A percentile compares a stretch with the other conserved stretches of the same genome.
phyloP scores from a whole-genome alignment of 2,888 invertebrate species.

The Alsophila aescularia region DNA sequence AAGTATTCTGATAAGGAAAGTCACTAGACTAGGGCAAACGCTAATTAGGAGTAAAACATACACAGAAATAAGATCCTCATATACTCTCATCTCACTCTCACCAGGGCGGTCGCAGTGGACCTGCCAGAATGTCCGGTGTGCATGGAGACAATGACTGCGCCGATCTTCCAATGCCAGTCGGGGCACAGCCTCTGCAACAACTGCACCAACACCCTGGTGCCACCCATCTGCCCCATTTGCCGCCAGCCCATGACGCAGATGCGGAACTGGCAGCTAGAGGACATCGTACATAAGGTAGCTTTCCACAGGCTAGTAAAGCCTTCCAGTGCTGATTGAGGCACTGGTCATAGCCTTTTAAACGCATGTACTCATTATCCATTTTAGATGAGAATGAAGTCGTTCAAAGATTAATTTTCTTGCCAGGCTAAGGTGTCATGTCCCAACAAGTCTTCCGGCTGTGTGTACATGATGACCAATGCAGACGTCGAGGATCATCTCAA shows the following conservation, averaged over 20 bases:
- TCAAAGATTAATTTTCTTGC: background rate
- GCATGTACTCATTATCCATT: background rate
- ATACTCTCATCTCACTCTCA: constrained; percentile 24
- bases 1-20: no score
- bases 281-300: constrained; percentile 43
- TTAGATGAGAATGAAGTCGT: background rate
- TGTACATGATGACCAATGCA: constrained; percentile 53
- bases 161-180: constrained; percentile 72
- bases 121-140: constrained; percentile 77
- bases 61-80: no score
- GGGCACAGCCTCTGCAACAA: constrained; percentile 73
- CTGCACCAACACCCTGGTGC: constrained; percentile 60
- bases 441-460: constrained; percentile 65
- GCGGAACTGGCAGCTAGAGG: constrained; percentile 74
- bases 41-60: no score
- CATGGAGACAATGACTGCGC: constrained; percentile 66
- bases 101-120: constrained; percentile 48
- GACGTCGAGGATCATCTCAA: constrained; percentile 67
- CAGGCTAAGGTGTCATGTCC: constrained; percentile 69
- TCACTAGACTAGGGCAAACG: no score
- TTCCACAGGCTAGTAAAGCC: no score
- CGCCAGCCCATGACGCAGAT: constrained; percentile 75
- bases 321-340: no score
- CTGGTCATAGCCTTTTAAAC: no score
- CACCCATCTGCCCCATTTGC: constrained; percentile 72